Evolutionary conservation across 2,113 vertebrate genomes (phyloP), one percentile per base, ranked within the genome.

Genomic region (Ictalurus punctatus): DNA sequence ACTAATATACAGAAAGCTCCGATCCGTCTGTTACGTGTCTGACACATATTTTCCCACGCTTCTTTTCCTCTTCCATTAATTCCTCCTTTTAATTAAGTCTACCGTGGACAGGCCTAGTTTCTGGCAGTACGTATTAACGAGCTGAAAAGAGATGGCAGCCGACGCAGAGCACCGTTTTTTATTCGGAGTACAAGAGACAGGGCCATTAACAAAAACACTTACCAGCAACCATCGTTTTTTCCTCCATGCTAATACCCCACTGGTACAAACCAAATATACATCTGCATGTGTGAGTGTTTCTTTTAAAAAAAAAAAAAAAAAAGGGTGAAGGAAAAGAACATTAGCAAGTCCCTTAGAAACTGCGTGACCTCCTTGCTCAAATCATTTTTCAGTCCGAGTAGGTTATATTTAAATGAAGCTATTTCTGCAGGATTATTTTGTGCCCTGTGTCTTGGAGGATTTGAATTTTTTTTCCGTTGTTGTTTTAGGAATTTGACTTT

Each of bases 51-150:
- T 90, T 89, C 63, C 58, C 88, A 86, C 63, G 81, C 73, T 83
- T 89, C 88, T 85, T 65, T 86, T 90, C 90, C 90, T 93, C 94
- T 92, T 94, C 95, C 94, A 95, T 95, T 95, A 94, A 95, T 95
- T 95, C 95, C 95, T 93, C 93, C 93, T 95, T 95, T 96, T 96
- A 96, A 96, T 95, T 95, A 95, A 95, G 95, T 95, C 94, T 96
- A 92, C 94, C 93, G 91, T 94, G 95, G 94, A 96, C 94, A 95
- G 94, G 94, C 94, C 95, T 95, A 95, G 92, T 95, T 96, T 94
- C 94, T 95, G 94, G 93, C 94, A 88, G 83, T 94, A 92, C 90
- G 93, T 92, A 95, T 95, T 94, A 95, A 95, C 93, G 92, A 89
- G 93, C 90, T 92, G 93, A 94, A 90, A 94, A 93, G 87, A 91